These are phyloP conservation scores for Hydraecia micacea DNA, from an alignment of 2,888 invertebrate species.

Conservation along the genomic window DNA sequence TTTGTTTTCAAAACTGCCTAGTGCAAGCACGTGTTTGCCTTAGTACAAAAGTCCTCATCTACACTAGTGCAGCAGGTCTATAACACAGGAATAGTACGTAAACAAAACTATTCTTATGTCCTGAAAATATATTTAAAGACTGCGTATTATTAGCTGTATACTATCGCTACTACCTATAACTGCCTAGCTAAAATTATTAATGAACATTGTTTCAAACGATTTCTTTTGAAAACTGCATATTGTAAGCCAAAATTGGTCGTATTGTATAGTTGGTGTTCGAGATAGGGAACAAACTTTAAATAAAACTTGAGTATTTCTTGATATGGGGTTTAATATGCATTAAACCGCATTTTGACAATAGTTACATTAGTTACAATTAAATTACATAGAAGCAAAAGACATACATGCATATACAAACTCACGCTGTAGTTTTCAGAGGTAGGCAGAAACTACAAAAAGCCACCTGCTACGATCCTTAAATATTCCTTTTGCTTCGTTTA, in stretches of 20 bases:
- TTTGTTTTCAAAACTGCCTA: neutral
- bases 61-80: neutral
- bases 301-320: too few species aligned
- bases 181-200: neutral
- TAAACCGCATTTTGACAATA: too few species aligned
- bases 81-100: neutral
- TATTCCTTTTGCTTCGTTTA: neutral
- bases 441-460: neutral
- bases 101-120: neutral
- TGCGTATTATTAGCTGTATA: neutral
- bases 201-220: conserved; percentile 5
- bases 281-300: too few species aligned
- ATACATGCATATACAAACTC: neutral
- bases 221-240: neutral
- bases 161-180: neutral
- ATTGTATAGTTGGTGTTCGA: neutral
- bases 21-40: neutral
- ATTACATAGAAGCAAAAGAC: conserved; percentile 3
- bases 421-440: neutral
- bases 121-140: too few species aligned
- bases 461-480: neutral
- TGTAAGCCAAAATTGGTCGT: neutral
- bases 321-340: too few species aligned
- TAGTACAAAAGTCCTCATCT: neutral
- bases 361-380: too few species aligned